A percentile compares a stretch with the other conserved stretches of the same genome.
These are phyloP conservation scores for Agapornis roseicollis DNA, from an alignment of 2,113 vertebrate genomes.

Conservation along the genomic window DNA sequence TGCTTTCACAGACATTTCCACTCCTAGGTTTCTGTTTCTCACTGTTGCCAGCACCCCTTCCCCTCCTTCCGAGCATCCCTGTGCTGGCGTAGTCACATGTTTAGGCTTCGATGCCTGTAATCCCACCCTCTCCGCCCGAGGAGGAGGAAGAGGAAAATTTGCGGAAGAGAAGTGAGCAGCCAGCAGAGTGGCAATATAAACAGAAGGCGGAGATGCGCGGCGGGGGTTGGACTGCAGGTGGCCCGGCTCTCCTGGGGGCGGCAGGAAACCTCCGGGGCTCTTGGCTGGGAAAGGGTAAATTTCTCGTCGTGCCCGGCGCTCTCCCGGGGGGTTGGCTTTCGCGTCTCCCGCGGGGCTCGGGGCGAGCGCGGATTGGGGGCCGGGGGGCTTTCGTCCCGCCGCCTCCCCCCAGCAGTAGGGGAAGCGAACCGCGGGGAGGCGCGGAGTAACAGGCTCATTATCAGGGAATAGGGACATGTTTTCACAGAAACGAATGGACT, in stretches of 20 bases:
- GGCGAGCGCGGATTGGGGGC: too few species aligned
- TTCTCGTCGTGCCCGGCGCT: not conserved
- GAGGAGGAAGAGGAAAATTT: conserved; percentile 11
- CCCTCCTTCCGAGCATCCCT: not conserved
- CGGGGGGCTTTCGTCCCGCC: too few species aligned
- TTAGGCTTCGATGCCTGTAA: not conserved
- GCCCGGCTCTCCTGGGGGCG: not conserved
- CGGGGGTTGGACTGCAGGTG: accelerated
- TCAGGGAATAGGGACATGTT: not conserved
- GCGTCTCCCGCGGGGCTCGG: not conserved
- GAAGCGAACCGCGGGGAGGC: too few species aligned
- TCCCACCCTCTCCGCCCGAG: conserved; percentile 1
- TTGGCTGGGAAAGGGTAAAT: not conserved
- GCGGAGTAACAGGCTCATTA: accelerated
- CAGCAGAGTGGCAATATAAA: not conserved
- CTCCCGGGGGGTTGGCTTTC: not conserved
- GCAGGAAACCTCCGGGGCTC: not conserved
- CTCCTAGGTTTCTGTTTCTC: not conserved
- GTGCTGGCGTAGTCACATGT: not conserved
- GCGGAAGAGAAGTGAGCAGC: not conserved
- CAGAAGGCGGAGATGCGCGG: not conserved
- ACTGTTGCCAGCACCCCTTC: not conserved
- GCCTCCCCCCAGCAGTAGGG: not conserved
- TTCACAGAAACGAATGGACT: not conserved
- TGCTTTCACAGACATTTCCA: too few species aligned